Evolutionary conservation across 92 coral and sea anemone species (phyloP).

Genomic region (Phymanthus crucifer): DNA sequence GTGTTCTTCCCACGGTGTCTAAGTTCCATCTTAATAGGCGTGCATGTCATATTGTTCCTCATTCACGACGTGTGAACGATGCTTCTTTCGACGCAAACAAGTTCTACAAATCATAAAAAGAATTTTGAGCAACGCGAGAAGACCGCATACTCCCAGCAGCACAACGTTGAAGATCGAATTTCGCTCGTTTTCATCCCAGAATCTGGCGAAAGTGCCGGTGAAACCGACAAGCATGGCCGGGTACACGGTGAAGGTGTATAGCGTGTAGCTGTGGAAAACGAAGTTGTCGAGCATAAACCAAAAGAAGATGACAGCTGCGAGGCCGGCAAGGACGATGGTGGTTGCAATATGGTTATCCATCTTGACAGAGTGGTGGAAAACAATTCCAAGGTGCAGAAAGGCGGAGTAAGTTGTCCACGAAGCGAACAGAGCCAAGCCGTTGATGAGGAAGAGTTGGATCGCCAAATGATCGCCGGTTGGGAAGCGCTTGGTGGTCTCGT

Average conservation of each 20-base stretch:
- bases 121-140: conserved; percentile 63
- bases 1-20: conserved; percentile 13
- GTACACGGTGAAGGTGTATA: conserved; percentile 74
- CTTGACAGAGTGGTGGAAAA: conserved; percentile 61
- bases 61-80: conserved; percentile 24
- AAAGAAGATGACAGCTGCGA: conserved; percentile 64
- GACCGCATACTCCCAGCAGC: conserved; percentile 59
- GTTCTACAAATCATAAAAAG: conserved; percentile 60
- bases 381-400: conserved; percentile 66
- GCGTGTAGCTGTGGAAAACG: conserved; percentile 60
- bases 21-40: neutral
- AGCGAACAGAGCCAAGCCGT: conserved; percentile 81
- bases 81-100: conserved; percentile 39
- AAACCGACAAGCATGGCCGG: conserved; percentile 74
- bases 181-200: conserved; percentile 59
- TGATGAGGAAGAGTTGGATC: conserved; percentile 68
- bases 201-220: conserved; percentile 62
- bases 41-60: conserved; percentile 44
- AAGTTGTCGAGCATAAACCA: conserved; percentile 83
- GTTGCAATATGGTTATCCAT: conserved; percentile 65
- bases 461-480: conserved; percentile 68
- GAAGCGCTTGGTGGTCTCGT: conserved; percentile 56
- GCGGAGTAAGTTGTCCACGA: conserved; percentile 79
- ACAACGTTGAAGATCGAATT: conserved; percentile 69
- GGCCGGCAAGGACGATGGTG: conserved; percentile 70